Evolutionary conservation across 2,113 vertebrate species (phyloP).

Genomic region (Trematomus loennbergii): DNA sequence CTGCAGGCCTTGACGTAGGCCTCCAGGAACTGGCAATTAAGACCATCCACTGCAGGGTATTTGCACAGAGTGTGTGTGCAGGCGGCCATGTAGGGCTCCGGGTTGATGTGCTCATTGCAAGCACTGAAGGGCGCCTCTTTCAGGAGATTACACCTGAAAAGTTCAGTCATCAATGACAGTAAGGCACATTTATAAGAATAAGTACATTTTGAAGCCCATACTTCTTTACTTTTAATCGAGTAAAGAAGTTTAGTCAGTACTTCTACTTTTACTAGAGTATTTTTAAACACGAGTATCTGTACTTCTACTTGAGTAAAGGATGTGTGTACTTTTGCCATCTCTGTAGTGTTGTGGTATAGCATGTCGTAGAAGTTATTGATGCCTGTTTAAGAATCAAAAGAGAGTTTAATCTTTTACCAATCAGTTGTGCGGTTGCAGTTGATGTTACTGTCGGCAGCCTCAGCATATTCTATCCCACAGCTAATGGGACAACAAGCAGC

Average conservation of each 20-base stretch:
- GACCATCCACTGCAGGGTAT: conserved; percentile 40
- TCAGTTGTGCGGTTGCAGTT: conserved; percentile 22
- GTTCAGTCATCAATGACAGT: too few relatives aligned
- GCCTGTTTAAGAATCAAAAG: not conserved
- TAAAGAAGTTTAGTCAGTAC: too few relatives aligned
- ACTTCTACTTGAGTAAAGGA: too few relatives aligned
- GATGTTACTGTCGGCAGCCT: conserved; percentile 24
- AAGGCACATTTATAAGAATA: not conserved
- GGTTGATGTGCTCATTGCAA: conserved; percentile 33
- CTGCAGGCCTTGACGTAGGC: conserved; percentile 37
- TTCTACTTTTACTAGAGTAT: too few relatives aligned
- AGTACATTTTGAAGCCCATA: too few relatives aligned
- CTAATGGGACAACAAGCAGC: conserved; percentile 21
- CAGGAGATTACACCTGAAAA: conserved; percentile 48
- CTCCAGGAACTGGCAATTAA: conserved; percentile 42
- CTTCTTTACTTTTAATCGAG: too few relatives aligned
- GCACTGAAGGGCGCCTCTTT: conserved; percentile 39
- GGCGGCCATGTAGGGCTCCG: conserved; percentile 44
- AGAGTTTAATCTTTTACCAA: conserved; percentile 36
- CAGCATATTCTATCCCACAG: conserved; percentile 30
- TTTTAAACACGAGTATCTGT: too few relatives aligned
- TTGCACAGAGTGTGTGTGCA: conserved; percentile 44
- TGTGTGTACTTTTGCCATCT: too few relatives aligned
- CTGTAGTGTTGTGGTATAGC: too few relatives aligned
- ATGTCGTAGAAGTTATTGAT: not conserved